phyloP scores from a whole-genome alignment of 2,888 invertebrate species.

The Pegoplata infirma region DNA sequence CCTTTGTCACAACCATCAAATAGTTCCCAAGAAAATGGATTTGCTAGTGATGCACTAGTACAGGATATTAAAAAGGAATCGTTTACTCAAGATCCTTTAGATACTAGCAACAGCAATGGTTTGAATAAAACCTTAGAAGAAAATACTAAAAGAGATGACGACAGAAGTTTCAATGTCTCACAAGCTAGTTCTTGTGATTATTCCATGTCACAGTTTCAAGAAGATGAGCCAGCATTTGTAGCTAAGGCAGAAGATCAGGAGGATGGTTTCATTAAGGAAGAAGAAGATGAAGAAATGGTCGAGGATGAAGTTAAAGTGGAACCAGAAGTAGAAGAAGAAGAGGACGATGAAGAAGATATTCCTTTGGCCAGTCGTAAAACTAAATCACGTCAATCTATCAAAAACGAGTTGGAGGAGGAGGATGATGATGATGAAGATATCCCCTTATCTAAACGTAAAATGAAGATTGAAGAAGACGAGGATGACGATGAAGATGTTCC shows the following conservation, averaged over 20 bases:
- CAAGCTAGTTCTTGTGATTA: constrained; percentile 86
- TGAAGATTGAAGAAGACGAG: constrained; percentile 78
- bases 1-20: constrained; percentile 70
- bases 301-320: no score
- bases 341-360: constrained; percentile 66
- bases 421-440: constrained; percentile 86
- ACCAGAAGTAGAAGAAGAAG: constrained; percentile 37
- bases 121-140: constrained; percentile 68
- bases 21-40: constrained; percentile 66
- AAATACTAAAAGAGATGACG: constrained; percentile 71
- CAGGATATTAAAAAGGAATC: constrained; percentile 52
- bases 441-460: constrained; percentile 83
- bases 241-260: constrained; percentile 74
- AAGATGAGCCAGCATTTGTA: constrained; percentile 78
- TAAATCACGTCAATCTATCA: constrained; percentile 19
- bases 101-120: constrained; percentile 38
- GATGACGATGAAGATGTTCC: constrained; percentile 80
- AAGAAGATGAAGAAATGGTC: constrained; percentile 42
- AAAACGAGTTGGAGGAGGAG: constrained; percentile 65
- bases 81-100: constrained; percentile 45
- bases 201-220: constrained; percentile 83
- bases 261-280: constrained; percentile 68
- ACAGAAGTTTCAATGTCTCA: constrained; percentile 78
- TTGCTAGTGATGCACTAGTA: constrained; percentile 57
- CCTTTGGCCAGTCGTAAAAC: constrained; percentile 57